Base-by-base conservation (phyloP, 1,140 invertebrate species). In the Trichonephila clavipes region DNA sequence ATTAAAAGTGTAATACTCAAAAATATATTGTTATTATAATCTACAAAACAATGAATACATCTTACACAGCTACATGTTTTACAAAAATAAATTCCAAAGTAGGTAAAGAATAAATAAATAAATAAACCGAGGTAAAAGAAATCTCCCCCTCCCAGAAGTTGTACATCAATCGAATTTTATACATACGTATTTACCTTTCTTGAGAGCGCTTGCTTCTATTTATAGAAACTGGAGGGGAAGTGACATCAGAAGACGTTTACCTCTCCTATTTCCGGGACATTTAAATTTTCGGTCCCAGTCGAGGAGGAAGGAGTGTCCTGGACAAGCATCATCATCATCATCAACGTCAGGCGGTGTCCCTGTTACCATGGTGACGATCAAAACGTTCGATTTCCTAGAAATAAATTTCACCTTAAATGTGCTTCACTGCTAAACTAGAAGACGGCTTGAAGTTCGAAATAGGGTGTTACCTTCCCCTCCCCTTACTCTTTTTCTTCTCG, bases 241-340 rank as follows among this genome's bases (percentile, higher is more conserved):
- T 87, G 85, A 61, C 85, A 34, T 61, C 85, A 87, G 59, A 87
- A 58, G 88, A 72, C 59, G 59, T 62, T 88, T 66, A 66, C 87
- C 61, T 88, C 40, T 89, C 69, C 88, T 89, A 66, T 89, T 89
- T 89, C 88, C 88, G 88, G 88, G 61, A 72, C 88, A 89, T 89
- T 89, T 89, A 66, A 89, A 89, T 89, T 89, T 89, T 72, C 69
- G 64, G 40, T 40, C 34, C 10, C 51, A 51, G 51, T 51, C 51
- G 51, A 51, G 10, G 51, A 51, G 40, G 28, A 87, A 61, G 59
- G 59, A 87, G 64, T 66, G 62, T 64, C 21, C 88, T 64, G 64
- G 40, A 69, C 88, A 89, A 69, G 51, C 88, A 89, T 89, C 88
- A 89, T 89, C 88, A 89, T 77, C 88, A 89, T 77, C 88, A 89